Conservation (phyloP, 2,113 vertebrate genomes). For the Sorex araneus region DNA sequence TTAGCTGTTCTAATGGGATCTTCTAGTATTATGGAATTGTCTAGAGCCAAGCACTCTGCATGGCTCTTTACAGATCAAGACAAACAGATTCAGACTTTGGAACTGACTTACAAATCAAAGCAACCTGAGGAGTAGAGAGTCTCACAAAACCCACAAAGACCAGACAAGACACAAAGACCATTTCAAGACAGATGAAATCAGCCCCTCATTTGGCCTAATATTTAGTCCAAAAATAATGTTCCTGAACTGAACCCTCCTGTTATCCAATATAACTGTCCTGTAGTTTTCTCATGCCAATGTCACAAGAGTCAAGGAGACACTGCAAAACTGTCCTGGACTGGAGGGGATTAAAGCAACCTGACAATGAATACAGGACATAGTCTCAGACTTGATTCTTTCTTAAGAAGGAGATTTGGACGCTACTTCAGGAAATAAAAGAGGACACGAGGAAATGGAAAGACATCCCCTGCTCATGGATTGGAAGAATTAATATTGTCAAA, state of each 20-base stretch:
- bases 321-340: not conserved
- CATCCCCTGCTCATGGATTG: no score
- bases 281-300: not conserved
- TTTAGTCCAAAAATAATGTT: slow-evolving; percentile 2
- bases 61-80: slow-evolving; percentile 22
- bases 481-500: no score
- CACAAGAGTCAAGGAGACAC: not conserved
- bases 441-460: no score
- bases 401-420: not conserved
- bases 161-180: not conserved
- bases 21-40: not conserved
- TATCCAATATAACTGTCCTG: not conserved
- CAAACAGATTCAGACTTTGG: slow-evolving; percentile 30
- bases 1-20: slow-evolving; percentile 25
- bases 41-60: not conserved
- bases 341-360: slow-evolving; percentile 11
- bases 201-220: not conserved
- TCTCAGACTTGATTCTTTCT: slow-evolving; percentile 19
- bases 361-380: not conserved
- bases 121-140: slow-evolving; percentile 22
- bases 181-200: not conserved
- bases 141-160: not conserved
- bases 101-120: not conserved
- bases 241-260: not conserved
- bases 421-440: no score